Evolutionary conservation across 2,797 vertebrate genomes (phyloP).

Genomic region (Myoxocephalus aenaeus): DNA sequence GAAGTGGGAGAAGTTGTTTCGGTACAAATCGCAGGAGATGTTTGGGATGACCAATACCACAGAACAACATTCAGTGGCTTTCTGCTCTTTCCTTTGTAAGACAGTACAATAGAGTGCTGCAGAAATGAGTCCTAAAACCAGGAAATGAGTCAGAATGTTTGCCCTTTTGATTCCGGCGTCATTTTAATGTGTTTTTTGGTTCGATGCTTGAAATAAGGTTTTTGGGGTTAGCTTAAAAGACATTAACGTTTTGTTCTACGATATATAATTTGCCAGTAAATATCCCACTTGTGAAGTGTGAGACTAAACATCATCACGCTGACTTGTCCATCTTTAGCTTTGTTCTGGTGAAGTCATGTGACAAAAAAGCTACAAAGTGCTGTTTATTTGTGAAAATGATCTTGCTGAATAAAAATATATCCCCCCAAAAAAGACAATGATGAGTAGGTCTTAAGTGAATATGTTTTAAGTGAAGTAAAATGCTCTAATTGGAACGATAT

Average conservation of each 20-base stretch:
- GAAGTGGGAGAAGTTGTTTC: constrained; percentile 45
- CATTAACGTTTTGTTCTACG: background rate
- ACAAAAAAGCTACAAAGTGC: no score
- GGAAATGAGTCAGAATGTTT: background rate
- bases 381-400: no score
- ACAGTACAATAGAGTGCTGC: background rate
- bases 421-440: background rate
- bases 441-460: background rate
- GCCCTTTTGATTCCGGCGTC: background rate
- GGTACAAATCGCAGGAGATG: accelerated
- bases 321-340: no score
- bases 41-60: constrained; percentile 53
- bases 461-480: background rate
- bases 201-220: background rate
- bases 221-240: background rate
- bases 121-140: background rate
- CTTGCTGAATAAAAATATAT: no score
- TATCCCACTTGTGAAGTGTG: background rate
- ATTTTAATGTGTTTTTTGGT: background rate
- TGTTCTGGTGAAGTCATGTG: no score
- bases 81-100: constrained; percentile 47
- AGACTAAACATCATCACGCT: no score
- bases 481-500: background rate
- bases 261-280: background rate
- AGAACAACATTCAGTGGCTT: constrained; percentile 63